phyloP scores from a whole-genome alignment of 2,888 invertebrate species.

The Agriopis aurantiaria region DNA sequence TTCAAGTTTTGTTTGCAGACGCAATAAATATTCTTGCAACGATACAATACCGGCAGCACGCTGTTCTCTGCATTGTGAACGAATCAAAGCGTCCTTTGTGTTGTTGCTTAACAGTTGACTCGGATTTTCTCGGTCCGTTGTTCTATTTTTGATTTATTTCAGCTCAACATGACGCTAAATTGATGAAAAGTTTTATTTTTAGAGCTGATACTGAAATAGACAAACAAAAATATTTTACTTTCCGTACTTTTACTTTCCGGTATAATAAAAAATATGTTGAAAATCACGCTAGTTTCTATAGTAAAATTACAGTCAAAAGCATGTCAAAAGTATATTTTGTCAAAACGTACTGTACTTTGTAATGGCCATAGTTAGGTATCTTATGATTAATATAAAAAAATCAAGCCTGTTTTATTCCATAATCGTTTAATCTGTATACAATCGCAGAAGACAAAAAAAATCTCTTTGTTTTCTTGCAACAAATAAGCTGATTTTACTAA shows the following conservation, averaged over 20 bases:
- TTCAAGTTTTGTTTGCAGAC: conserved; percentile 83
- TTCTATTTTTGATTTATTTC: conserved; percentile 49
- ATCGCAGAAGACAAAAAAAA: no score
- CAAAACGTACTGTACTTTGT: no score
- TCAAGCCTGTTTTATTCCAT: no score
- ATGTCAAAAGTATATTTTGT: no score
- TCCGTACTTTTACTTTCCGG: background rate
- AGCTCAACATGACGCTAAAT: conserved; percentile 22
- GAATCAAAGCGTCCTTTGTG: conserved; percentile 66
- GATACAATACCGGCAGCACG: conserved; percentile 68
- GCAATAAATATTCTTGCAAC: conserved; percentile 79
- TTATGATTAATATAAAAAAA: no score
- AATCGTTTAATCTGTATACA: no score
- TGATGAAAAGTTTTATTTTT: conserved; percentile 19
- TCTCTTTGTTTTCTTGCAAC: no score
- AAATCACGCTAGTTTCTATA: no score
- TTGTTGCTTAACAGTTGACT: conserved; percentile 62
- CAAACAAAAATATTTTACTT: background rate
- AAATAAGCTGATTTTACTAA: no score
- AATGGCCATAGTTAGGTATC: no score
- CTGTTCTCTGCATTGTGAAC: conserved; percentile 64
- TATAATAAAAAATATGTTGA: background rate
- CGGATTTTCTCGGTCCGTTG: conserved; percentile 55
- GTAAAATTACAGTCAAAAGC: no score
- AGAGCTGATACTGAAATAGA: background rate